Base-by-base conservation (phyloP, 2,797 vertebrate species). In the Petrocephalus schoutedeni region DNA sequence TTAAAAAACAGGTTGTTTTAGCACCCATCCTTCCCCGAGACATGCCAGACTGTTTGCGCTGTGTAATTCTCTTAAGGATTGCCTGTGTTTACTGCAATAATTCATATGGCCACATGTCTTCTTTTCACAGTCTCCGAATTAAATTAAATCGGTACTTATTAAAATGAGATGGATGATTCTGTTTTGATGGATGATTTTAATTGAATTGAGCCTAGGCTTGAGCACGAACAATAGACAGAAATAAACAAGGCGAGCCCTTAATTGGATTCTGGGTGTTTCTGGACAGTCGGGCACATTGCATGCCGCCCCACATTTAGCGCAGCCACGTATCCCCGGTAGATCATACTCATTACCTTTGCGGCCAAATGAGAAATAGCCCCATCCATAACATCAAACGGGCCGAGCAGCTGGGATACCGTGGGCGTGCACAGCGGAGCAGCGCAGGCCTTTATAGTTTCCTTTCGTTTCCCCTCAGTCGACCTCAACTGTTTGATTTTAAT, bases 301-400 rank as follows among this genome's bases (percentile, higher is more conserved):
- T 86, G 88, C 21, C 5, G 54, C 54, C 89, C 83, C 67, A 41
- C 87, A 90, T 92, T 58, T 64, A 84, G 41, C 21, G 8, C 59
- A 91, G 86, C 19, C 64, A 89, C 86, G 87, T 77, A 28, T 83
- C 88, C 90, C 89, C 91, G 61, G 91, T 71, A 89, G 89, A 90
- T 85, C 86, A 36, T 92, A 94, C 94, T 85, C 92, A 95, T 94
- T 92, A 94, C 94, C 89, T 88, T 85, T 36, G 59, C 45, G 36
- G 71, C 32, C 71, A 45, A 77, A 77, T 41, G 21, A 59, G 87
- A 86, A 51, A 87, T 77, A 86, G 87, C 74, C 85, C 56, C 51
- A 54, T 86, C 86, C 89, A 14, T 89, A 89, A 92, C 91, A 92
- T 93, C 93, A 93, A 93, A 94, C 91, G 86, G 89, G 28, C 88